A percentile compares a stretch with the other conserved stretches of the same genome.
Evolutionary conservation across 1,140 invertebrate species (phyloP).

Genomic region (Drosophila sechellia): DNA sequence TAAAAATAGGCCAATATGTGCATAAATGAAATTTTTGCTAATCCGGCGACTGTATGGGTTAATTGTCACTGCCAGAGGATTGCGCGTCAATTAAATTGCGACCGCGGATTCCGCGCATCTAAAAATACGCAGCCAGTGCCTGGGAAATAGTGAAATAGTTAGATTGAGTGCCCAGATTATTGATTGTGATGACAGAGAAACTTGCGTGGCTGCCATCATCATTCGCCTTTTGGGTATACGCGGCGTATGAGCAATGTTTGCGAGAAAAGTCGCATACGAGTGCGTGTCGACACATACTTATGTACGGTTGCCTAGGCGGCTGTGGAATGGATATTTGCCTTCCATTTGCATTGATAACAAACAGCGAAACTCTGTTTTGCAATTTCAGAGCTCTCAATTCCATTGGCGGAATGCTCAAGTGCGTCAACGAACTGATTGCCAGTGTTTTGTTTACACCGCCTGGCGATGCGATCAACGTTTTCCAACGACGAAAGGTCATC

Average conservation of each 20-base stretch:
- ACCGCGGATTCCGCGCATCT: conserved; percentile 15
- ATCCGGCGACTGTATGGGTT: conserved; percentile 16
- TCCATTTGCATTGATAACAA: conserved; percentile 46
- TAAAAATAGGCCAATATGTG: conserved; percentile 44
- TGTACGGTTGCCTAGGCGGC: background rate
- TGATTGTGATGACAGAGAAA: conserved; percentile 3
- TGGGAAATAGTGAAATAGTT: conserved; percentile 10
- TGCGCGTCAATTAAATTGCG: conserved; percentile 33
- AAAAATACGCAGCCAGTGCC: conserved; percentile 4
- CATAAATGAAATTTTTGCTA: conserved; percentile 31
- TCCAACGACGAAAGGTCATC: conserved; percentile 16
- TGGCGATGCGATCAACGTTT: conserved; percentile 14
- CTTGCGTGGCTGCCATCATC: background rate
- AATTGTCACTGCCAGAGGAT: conserved; percentile 23
- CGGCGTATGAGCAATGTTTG: conserved; percentile 33
- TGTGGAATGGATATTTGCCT: background rate
- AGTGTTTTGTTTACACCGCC: conserved; percentile 20
- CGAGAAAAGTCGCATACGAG: background rate
- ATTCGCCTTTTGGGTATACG: background rate
- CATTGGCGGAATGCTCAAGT: conserved; percentile 35
- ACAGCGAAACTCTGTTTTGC: conserved; percentile 6
- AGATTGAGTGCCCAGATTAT: conserved; percentile 21
- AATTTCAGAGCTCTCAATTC: conserved; percentile 4
- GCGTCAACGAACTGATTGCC: conserved; percentile 38
- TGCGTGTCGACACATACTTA: too few species aligned